Percentiles rank a stretch among this genome's conserved stretches.
Conservation (phyloP, 2,888 invertebrate genomes). For the Pseudoips prasinana region DNA sequence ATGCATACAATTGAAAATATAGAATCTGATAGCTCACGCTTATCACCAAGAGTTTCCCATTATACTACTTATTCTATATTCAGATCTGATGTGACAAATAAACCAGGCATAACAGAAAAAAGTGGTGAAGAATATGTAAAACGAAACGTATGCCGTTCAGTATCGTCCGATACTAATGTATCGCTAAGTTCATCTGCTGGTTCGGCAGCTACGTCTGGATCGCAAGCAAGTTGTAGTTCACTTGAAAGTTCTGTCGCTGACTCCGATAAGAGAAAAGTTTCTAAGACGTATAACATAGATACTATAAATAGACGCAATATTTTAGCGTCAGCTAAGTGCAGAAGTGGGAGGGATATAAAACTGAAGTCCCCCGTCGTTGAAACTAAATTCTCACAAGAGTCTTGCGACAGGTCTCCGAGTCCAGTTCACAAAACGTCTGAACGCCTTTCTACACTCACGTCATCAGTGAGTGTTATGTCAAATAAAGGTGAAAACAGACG, state of each 20-base stretch:
- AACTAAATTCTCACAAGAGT: conserved; percentile 86
- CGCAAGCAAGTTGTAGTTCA: conserved; percentile 86
- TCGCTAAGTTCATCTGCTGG: conserved; percentile 86
- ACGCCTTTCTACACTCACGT: conserved; percentile 79
- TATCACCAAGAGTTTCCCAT: conserved; percentile 71
- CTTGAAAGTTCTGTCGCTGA: conserved; percentile 84
- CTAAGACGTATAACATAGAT: conserved; percentile 91
- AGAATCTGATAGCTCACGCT: conserved; percentile 79
- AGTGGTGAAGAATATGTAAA: conserved; percentile 72
- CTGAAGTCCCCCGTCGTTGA: conserved; percentile 87
- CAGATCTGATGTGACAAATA: conserved; percentile 66
- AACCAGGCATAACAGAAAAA: conserved; percentile 56
- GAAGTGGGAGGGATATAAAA: conserved; percentile 90
- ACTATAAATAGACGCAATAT: conserved; percentile 94
- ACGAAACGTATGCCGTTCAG: conserved; percentile 84
- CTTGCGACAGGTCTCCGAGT: conserved; percentile 74
- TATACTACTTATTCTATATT: conserved; percentile 65
- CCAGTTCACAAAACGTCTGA: conserved; percentile 73
- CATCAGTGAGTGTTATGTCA: conserved; percentile 76
- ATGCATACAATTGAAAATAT: conserved; percentile 84
- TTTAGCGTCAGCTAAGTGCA: conserved; percentile 91
- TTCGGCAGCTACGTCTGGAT: conserved; percentile 88
- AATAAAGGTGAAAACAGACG: conserved; percentile 77
- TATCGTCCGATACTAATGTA: conserved; percentile 88
- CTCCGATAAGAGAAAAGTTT: conserved; percentile 84